These are phyloP conservation scores for Leptinotarsa rubiginosa DNA, from an alignment of 2,888 invertebrate species.

Conservation along the genomic window DNA sequence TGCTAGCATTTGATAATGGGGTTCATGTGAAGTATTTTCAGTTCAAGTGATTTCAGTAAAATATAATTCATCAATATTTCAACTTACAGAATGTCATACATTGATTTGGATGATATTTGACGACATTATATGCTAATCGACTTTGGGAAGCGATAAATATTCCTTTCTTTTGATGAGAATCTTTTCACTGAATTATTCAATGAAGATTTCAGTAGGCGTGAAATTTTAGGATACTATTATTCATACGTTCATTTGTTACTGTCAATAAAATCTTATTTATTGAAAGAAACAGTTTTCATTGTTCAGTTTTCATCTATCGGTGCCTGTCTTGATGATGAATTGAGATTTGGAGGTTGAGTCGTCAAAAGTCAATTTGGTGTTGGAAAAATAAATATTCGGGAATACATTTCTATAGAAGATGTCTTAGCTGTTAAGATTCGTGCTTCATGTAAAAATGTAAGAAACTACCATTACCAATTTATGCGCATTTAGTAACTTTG, in stretches of 20 bases:
- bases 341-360: background rate
- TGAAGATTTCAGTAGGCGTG: constrained; percentile 16
- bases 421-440: too few species aligned
- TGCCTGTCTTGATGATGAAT: background rate
- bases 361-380: too few species aligned
- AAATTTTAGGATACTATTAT: constrained; percentile 17
- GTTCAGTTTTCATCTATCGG: background rate
- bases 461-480: too few species aligned
- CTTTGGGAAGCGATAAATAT: background rate
- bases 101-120: background rate
- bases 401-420: too few species aligned
- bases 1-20: too few species aligned
- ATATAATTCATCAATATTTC: too few species aligned
- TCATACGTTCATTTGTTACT: constrained; percentile 29
- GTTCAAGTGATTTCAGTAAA: too few species aligned
- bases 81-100: background rate
- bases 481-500: too few species aligned
- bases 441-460: too few species aligned
- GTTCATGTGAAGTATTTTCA: too few species aligned
- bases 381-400: too few species aligned
- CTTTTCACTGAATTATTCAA: background rate
- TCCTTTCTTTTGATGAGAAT: background rate
- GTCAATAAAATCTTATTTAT: constrained; percentile 7
- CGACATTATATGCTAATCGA: background rate
- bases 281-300: background rate